Evolutionary conservation across 2,888 invertebrate genomes (phyloP).

Genomic region (Calliphora vomitoria): DNA sequence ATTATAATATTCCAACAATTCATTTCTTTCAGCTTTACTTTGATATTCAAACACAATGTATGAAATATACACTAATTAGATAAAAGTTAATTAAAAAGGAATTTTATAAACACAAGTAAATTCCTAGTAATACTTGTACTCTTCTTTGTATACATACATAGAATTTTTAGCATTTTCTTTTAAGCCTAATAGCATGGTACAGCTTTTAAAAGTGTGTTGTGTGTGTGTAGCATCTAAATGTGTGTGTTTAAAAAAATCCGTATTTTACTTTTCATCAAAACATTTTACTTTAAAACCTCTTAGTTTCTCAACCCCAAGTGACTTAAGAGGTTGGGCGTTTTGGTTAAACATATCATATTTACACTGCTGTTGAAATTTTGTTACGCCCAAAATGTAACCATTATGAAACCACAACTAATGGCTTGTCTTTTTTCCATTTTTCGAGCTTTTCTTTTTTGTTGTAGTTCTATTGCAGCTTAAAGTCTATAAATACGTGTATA

Average conservation of each 20-base stretch:
- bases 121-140: too few species aligned
- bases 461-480: background rate
- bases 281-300: background rate
- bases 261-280: background rate
- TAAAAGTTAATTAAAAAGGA: slow-evolving; percentile 4
- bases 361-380: slow-evolving; percentile 37
- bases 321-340: slow-evolving; percentile 23
- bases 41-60: background rate
- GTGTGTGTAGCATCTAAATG: background rate
- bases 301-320: background rate
- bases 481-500: background rate
- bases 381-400: slow-evolving; percentile 57
- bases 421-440: slow-evolving; percentile 2
- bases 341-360: slow-evolving; percentile 8
- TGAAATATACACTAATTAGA: background rate
- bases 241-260: background rate
- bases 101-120: background rate
- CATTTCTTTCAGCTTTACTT: background rate
- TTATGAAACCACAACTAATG: slow-evolving; percentile 42
- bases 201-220: background rate
- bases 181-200: slow-evolving; percentile 13
- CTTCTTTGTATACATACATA: too few species aligned
- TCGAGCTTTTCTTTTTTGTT: background rate
- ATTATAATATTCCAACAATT: background rate
- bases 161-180: background rate